A percentile compares a stretch with the other conserved stretches of the same genome.
These are phyloP conservation scores for Equus quagga DNA, from an alignment of 2,113 vertebrate species.

Conservation along the genomic window DNA sequence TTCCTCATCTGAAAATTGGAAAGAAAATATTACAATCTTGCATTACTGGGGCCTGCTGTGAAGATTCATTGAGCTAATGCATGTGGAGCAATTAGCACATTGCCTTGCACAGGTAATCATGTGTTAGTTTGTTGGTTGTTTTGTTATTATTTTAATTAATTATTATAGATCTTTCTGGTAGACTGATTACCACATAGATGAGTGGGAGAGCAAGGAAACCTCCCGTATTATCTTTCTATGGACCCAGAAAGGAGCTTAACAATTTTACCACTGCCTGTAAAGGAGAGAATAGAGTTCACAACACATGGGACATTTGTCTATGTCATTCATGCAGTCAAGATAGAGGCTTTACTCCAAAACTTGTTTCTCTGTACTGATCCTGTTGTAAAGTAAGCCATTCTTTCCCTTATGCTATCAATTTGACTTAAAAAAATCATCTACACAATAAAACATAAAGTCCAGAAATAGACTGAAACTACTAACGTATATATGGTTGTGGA, in stretches of 20 bases:
- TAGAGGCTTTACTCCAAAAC: not conserved
- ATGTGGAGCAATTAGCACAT: not conserved
- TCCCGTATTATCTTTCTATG: not conserved
- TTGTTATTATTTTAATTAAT: constrained; percentile 5
- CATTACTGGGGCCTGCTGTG: not conserved
- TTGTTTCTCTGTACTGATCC: not conserved
- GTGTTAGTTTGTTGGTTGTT: constrained; percentile 4
- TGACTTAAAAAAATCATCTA: constrained; percentile 25
- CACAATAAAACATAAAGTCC: not conserved
- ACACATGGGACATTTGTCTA: not conserved
- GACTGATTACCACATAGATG: not conserved
- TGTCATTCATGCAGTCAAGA: not conserved
- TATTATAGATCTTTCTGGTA: not conserved
- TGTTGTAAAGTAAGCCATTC: constrained; percentile 28
- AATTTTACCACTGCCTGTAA: not conserved
- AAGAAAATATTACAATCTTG: not conserved
- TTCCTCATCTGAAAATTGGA: not conserved
- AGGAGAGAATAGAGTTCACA: not conserved
- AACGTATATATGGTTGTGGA: not conserved
- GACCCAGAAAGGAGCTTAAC: not conserved
- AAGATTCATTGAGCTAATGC: constrained; percentile 19
- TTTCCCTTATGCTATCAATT: not conserved
- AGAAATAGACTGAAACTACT: constrained; percentile 1
- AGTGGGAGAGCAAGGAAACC: not conserved
- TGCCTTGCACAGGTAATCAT: not conserved